Percentiles rank a stretch among this genome's conserved stretches.
These are phyloP conservation scores for Empis stercorea DNA, from an alignment of 2,888 invertebrate species.

Conservation along the genomic window DNA sequence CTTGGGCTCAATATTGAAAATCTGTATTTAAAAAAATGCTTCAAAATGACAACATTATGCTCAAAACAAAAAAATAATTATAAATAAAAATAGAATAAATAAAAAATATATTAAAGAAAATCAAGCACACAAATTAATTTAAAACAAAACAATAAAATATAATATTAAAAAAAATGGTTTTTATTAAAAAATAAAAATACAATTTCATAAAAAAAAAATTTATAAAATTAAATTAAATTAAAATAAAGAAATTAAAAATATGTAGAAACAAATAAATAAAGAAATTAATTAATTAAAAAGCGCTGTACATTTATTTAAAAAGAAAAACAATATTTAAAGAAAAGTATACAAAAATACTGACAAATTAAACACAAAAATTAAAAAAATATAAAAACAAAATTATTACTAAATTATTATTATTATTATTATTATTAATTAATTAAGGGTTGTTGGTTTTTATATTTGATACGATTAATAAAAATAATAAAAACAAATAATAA, in stretches of 20 bases:
- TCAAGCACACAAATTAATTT: too few species aligned
- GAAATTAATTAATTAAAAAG: neutral
- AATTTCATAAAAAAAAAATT: neutral
- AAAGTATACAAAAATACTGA: neutral
- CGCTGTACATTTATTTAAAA: neutral
- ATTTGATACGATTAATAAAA: constrained; percentile 33
- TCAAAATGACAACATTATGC: too few species aligned
- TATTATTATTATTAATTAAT: constrained; percentile 9
- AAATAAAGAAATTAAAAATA: neutral
- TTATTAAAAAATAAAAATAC: too few species aligned
- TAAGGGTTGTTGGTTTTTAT: constrained; percentile 37
- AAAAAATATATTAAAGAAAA: too few species aligned
- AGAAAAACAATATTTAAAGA: neutral
- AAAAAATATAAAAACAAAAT: neutral
- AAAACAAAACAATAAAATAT: too few species aligned
- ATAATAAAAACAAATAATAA: constrained; percentile 1
- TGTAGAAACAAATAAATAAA: too few species aligned
- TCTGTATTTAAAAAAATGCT: too few species aligned
- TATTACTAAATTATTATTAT: neutral
- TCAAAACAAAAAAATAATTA: too few species aligned
- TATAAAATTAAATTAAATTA: neutral
- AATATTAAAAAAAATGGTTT: too few species aligned
- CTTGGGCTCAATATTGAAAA: too few species aligned
- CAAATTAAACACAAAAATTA: neutral
- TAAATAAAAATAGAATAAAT: too few species aligned